phyloP scores from a whole-genome alignment of 2,113 vertebrate species.

The Propithecus coquereli region DNA sequence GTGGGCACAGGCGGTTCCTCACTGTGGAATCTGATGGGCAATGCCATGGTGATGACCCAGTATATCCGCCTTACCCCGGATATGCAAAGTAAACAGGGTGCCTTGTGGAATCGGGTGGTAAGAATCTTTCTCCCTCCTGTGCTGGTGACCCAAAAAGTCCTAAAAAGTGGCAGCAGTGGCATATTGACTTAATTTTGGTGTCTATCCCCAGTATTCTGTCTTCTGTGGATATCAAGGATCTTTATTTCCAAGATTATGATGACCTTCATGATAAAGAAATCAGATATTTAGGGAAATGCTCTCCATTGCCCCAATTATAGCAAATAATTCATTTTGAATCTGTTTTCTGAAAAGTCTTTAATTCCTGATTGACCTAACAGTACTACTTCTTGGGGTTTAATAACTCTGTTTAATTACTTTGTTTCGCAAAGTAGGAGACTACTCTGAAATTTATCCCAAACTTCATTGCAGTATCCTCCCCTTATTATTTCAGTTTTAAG shows the following conservation, averaged over 20 bases:
- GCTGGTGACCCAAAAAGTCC: not conserved
- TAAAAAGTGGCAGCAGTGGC: not conserved
- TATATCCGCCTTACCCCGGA: conserved; percentile 95
- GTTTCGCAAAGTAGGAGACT: conserved; percentile 20
- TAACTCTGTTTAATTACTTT: conserved; percentile 15
- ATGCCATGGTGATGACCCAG: conserved; percentile 94
- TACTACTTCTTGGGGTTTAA: not conserved
- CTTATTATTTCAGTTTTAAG: conserved; percentile 10
- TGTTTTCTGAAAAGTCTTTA: conserved; percentile 33
- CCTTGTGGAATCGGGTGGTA: conserved; percentile 95
- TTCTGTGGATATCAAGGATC: not conserved
- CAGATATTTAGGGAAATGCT: conserved; percentile 2
- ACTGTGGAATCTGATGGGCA: conserved; percentile 95
- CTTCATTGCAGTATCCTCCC: not conserved
- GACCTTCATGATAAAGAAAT: conserved; percentile 23
- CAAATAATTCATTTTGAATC: conserved; percentile 34
- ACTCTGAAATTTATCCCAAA: not conserved
- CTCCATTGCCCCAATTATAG: not conserved
- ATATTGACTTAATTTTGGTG: not conserved
- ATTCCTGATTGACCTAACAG: not conserved
- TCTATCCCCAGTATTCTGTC: not conserved
- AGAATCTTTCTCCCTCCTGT: conserved; percentile 74
- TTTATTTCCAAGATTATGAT: conserved; percentile 22
- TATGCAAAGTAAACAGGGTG: conserved; percentile 95
- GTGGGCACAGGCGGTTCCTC: conserved; percentile 91